Evolutionary conservation across 2,888 invertebrate species (phyloP).

Genomic region (Sialis fuliginosa): DNA sequence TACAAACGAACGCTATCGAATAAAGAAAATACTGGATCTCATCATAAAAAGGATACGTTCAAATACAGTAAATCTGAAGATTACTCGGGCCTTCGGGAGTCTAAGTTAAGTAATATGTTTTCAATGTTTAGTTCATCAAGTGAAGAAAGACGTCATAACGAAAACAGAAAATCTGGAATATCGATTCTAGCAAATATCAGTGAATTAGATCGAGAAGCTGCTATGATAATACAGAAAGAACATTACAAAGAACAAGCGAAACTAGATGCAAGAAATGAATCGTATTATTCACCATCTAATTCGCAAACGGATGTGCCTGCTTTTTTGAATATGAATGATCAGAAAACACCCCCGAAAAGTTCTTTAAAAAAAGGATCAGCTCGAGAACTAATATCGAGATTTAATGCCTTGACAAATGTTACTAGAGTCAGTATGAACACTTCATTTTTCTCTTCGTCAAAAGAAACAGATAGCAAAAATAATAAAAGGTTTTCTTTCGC

Average conservation of each 20-base stretch:
- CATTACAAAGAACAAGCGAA: slow-evolving; percentile 17
- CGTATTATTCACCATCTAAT: slow-evolving; percentile 14
- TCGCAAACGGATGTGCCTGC: slow-evolving; percentile 16
- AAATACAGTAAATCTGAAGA: slow-evolving; percentile 11
- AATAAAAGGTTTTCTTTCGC: slow-evolving; percentile 2
- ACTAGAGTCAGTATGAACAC: slow-evolving; percentile 32
- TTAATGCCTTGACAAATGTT: slow-evolving; percentile 40
- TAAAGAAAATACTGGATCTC: slow-evolving; percentile 12
- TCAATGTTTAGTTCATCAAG: slow-evolving; percentile 10
- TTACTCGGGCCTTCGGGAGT: slow-evolving; percentile 27
- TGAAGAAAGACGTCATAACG: slow-evolving; percentile 17
- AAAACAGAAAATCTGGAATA: slow-evolving; percentile 37
- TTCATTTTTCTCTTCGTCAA: slow-evolving; percentile 25
- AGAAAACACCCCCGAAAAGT: slow-evolving; percentile 13
- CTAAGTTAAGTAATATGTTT: slow-evolving; percentile 10
- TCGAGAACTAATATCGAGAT: slow-evolving; percentile 39
- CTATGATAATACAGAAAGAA: slow-evolving; percentile 48
- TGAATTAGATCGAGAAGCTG: slow-evolving; percentile 61
- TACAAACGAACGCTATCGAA: slow-evolving; percentile 33
- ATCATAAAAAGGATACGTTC: slow-evolving; percentile 15
- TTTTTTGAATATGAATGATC: slow-evolving; percentile 22
- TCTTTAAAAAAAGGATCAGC: slow-evolving; percentile 24
- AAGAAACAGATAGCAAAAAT: slow-evolving; percentile 16
- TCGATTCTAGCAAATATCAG: slow-evolving; percentile 55
- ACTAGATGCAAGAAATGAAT: slow-evolving; percentile 16